Conservation (phyloP, 1,140 invertebrate genomes). For the Arctopsyche grandis region DNA sequence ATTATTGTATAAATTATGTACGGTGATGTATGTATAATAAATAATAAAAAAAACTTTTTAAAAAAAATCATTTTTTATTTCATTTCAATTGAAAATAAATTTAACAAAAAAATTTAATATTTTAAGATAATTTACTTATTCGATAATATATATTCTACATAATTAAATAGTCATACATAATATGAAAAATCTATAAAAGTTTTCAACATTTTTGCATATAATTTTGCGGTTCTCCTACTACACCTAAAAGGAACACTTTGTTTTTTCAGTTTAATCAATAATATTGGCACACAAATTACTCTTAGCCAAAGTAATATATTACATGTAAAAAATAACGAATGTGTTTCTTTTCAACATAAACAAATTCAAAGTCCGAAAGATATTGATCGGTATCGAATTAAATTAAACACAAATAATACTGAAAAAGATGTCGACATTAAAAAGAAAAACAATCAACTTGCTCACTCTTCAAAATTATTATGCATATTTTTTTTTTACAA, state of each 20-base stretch:
- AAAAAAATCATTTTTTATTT: neutral
- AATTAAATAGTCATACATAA: slow-evolving; percentile 28
- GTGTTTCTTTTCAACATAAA: too few relatives aligned
- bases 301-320: neutral
- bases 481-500: too few relatives aligned
- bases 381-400: too few relatives aligned
- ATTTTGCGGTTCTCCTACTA: slow-evolving; percentile 16
- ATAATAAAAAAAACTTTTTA: neutral
- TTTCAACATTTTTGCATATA: slow-evolving; percentile 20
- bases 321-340: too few relatives aligned
- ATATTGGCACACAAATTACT: slow-evolving; percentile 31
- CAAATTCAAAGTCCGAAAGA: too few relatives aligned
- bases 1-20: neutral
- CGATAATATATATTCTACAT: too few relatives aligned
- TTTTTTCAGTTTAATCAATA: neutral
- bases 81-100: slow-evolving; percentile 4
- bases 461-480: neutral
- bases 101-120: slow-evolving; percentile 9
- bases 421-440: slow-evolving; percentile 13
- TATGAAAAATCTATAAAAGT: slow-evolving; percentile 23
- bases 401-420: slow-evolving; percentile 4
- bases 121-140: slow-evolving; percentile 8
- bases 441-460: neutral
- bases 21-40: too few relatives aligned
- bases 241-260: slow-evolving; percentile 41